These are phyloP conservation scores for Siniperca chuatsi DNA, from an alignment of 2,113 vertebrate species.

Conservation along the genomic window DNA sequence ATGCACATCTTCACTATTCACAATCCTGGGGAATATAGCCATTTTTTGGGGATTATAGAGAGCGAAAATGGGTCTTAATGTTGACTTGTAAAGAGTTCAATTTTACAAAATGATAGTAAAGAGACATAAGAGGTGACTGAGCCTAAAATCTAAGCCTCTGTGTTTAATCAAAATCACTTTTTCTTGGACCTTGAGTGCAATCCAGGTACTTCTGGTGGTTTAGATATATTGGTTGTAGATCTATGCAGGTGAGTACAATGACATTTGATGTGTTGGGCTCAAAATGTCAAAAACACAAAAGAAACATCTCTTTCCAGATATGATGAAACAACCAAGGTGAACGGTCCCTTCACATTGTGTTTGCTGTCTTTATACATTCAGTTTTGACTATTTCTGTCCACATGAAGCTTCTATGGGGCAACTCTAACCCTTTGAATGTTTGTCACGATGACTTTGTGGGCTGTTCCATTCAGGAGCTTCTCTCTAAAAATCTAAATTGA, in stretches of 20 bases:
- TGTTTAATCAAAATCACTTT: neutral
- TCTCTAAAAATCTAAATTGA: conserved; percentile 47
- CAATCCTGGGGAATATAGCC: neutral
- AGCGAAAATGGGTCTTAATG: neutral
- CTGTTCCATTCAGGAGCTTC: conserved; percentile 11
- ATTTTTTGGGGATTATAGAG: neutral
- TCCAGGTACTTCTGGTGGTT: neutral
- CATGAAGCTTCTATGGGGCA: neutral
- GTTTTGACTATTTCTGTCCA: neutral
- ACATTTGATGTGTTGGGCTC: neutral
- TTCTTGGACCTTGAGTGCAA: neutral
- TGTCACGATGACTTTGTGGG: neutral
- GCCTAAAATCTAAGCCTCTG: neutral
- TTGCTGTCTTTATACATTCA: neutral
- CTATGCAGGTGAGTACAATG: neutral
- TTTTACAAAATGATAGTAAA: too few species aligned
- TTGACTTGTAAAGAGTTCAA: neutral
- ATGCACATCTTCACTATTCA: neutral
- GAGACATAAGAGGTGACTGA: too few species aligned
- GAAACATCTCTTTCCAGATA: neutral
- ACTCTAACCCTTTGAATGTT: neutral
- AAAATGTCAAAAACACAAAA: neutral
- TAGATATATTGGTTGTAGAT: neutral
- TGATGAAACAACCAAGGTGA: neutral
- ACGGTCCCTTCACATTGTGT: neutral